Conservation (phyloP, 2,888 invertebrate species). For the Rhynchonema sp. region DNA sequence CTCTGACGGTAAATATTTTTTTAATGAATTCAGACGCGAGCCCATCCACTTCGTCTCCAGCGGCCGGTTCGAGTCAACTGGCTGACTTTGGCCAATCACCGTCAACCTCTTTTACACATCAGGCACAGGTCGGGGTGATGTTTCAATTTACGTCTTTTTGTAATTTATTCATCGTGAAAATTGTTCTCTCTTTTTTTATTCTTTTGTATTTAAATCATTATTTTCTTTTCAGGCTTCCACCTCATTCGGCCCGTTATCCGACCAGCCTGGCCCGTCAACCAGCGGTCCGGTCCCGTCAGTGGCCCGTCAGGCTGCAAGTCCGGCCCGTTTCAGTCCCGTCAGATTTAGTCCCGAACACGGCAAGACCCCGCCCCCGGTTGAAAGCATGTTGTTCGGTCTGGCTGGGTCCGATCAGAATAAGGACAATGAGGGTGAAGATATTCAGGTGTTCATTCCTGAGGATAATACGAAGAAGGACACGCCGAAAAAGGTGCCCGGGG, state of each 20-base stretch:
- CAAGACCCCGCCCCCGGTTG: background rate
- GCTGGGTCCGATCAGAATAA: background rate
- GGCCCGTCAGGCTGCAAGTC: background rate
- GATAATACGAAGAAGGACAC: background rate
- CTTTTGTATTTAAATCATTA: no score
- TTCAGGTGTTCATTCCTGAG: background rate
- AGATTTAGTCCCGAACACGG: slow-evolving; percentile 1
- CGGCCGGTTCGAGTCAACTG: background rate
- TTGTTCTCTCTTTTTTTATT: no score
- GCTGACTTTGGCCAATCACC: background rate
- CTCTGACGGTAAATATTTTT: no score
- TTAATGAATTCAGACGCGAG: no score
- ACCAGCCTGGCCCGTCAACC: no score
- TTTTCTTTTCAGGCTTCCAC: no score
- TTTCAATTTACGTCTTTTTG: no score
- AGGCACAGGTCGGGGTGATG: no score
- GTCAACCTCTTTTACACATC: no score
- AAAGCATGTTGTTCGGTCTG: background rate
- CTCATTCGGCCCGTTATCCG: no score
- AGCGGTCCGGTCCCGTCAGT: no score
- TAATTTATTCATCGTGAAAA: no score
- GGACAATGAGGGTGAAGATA: background rate
- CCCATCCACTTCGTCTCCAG: background rate
- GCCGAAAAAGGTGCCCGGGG: background rate
- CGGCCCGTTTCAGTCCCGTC: background rate